Evolutionary conservation across 1,140 invertebrate species (phyloP).

Genomic region (Leucophenga varia): DNA sequence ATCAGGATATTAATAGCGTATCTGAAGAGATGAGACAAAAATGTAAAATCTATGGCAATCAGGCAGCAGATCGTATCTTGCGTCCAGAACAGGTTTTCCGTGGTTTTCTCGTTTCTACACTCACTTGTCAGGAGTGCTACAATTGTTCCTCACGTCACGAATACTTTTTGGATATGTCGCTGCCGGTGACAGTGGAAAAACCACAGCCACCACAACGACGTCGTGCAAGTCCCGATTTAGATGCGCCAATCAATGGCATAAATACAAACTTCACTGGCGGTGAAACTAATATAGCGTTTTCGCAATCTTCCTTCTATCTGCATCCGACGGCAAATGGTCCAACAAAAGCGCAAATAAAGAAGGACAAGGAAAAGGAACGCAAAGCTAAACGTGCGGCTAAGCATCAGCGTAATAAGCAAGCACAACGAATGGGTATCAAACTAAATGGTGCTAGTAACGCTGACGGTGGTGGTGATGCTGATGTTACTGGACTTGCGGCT

Average conservation of each 20-base stretch:
- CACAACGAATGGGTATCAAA: slow-evolving; percentile 29
- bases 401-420: slow-evolving; percentile 45
- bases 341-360: slow-evolving; percentile 70
- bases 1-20: slow-evolving; percentile 70
- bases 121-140: slow-evolving; percentile 86
- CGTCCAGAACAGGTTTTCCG: slow-evolving; percentile 84
- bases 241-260: slow-evolving; percentile 4
- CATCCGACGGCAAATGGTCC: slow-evolving; percentile 47
- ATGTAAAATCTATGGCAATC: slow-evolving; percentile 79
- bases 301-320: slow-evolving; percentile 32
- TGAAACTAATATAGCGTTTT: slow-evolving; percentile 12
- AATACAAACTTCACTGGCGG: slow-evolving; percentile 23
- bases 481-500: no score
- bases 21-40: slow-evolving; percentile 73
- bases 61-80: slow-evolving; percentile 77
- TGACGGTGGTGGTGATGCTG: slow-evolving; percentile 7
- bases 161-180: slow-evolving; percentile 90
- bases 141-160: slow-evolving; percentile 84
- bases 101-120: slow-evolving; percentile 84
- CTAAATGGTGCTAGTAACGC: slow-evolving; percentile 35
- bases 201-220: slow-evolving; percentile 63
- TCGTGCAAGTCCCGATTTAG: slow-evolving; percentile 57
- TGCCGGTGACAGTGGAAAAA: slow-evolving; percentile 79
- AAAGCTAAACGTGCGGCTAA: slow-evolving; percentile 56
- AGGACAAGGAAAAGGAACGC: slow-evolving; percentile 66